Evolutionary conservation across 2,888 invertebrate species (phyloP).

Genomic region (Agriotes lineatus): DNA sequence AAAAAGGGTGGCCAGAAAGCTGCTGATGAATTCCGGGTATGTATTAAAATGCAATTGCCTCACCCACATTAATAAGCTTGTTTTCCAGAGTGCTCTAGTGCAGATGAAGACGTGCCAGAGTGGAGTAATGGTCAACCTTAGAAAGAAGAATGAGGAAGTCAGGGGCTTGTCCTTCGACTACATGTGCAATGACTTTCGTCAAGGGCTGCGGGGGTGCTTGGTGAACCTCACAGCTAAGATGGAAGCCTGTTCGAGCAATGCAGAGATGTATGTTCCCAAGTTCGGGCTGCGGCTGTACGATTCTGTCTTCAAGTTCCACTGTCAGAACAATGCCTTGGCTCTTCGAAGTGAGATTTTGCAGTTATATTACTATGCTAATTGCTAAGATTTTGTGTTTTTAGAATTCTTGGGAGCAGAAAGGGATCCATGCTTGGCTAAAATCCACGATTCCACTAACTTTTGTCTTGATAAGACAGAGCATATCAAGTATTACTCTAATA

Average conservation of each 20-base stretch:
- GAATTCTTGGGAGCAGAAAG: constrained; percentile 19
- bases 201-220: constrained; percentile 23
- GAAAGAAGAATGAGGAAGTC: not conserved
- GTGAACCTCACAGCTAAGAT: constrained; percentile 6
- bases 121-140: not conserved
- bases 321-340: constrained; percentile 24
- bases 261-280: constrained; percentile 33
- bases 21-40: constrained; percentile 18
- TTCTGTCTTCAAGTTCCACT: constrained; percentile 30
- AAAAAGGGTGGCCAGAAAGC: constrained; percentile 24
- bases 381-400: constrained; percentile 5
- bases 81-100: constrained; percentile 18
- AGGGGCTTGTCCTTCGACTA: constrained; percentile 19
- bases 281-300: constrained; percentile 34
- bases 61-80: not conserved
- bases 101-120: constrained; percentile 26
- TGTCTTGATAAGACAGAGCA: constrained; percentile 32
- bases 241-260: constrained; percentile 18
- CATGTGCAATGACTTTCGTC: constrained; percentile 24
- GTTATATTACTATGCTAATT: not conserved
- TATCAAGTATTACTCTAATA: constrained; percentile 4
- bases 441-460: constrained; percentile 7
- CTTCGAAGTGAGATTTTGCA: constrained; percentile 28
- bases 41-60: too few relatives aligned
- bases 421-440: constrained; percentile 12